Evolutionary conservation across 2,797 vertebrate species (phyloP).

Genomic region (Potorous gilbertii): DNA sequence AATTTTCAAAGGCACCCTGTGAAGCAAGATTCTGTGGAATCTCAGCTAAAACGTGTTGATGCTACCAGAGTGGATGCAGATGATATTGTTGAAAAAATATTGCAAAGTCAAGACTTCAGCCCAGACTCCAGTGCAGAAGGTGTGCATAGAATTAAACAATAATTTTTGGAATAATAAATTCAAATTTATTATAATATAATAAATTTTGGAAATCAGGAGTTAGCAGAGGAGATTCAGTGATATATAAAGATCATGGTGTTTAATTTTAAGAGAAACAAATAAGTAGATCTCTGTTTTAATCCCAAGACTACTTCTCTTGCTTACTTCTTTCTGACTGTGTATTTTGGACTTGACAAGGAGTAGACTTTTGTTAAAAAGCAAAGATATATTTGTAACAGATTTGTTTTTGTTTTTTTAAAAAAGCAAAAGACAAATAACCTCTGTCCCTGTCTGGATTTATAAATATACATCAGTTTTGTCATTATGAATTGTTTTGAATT

Average conservation of each 20-base stretch:
- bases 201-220: no score
- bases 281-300: neutral
- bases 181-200: no score
- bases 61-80: conserved; percentile 97
- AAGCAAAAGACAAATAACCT: neutral
- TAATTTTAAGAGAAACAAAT: neutral
- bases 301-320: neutral
- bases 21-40: conserved; percentile 98
- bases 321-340: conserved; percentile 33
- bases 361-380: conserved; percentile 24
- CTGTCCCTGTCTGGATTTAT: neutral
- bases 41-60: conserved; percentile 95
- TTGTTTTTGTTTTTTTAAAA: neutral
- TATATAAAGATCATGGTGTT: no score
- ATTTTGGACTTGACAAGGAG: conserved; percentile 5
- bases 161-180: no score
- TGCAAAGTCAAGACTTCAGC: conserved; percentile 97
- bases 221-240: neutral
- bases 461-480: neutral
- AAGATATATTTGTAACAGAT: conserved; percentile 38
- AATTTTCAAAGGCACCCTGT: conserved; percentile 88
- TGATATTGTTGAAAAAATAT: conserved; percentile 96
- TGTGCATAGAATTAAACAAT: conserved; percentile 63
- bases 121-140: conserved; percentile 97
- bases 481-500: neutral